These are phyloP conservation scores for Tridacna crocea DNA, from an alignment of 2,888 invertebrate genomes.

Conservation along the genomic window DNA sequence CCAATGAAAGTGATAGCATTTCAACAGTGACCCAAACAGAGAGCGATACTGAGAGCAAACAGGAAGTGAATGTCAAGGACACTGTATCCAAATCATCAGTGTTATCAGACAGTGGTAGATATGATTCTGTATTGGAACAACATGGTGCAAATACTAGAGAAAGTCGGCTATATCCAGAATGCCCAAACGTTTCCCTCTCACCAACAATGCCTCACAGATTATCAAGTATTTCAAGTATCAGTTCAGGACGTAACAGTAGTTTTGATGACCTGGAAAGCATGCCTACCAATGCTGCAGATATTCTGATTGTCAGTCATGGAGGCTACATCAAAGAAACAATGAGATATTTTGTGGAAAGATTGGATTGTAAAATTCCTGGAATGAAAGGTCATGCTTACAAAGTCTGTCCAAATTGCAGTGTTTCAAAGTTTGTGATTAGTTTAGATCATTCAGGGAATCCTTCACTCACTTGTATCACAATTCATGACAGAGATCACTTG, in stretches of 20 bases:
- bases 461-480: conserved; percentile 78
- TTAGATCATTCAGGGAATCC: conserved; percentile 71
- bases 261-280: conserved; percentile 76
- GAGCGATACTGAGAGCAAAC: conserved; percentile 34
- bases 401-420: conserved; percentile 83
- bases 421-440: conserved; percentile 82
- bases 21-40: conserved; percentile 36
- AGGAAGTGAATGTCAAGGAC: neutral
- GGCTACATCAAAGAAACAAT: conserved; percentile 82
- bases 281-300: conserved; percentile 75
- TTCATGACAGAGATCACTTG: conserved; percentile 82
- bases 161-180: conserved; percentile 49
- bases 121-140: conserved; percentile 26
- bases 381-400: conserved; percentile 78
- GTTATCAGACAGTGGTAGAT: neutral
- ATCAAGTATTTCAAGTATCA: conserved; percentile 78
- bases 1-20: conserved; percentile 10
- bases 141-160: neutral
- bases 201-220: conserved; percentile 77
- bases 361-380: conserved; percentile 78
- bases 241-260: conserved; percentile 80
- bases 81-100: neutral
- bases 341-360: conserved; percentile 79
- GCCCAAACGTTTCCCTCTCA: conserved; percentile 82
- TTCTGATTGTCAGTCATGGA: conserved; percentile 83